Evolutionary conservation across 2,797 vertebrate species (phyloP), one percentile per base, ranked within the genome.

Genomic region (Tauraco hartlaubi): DNA sequence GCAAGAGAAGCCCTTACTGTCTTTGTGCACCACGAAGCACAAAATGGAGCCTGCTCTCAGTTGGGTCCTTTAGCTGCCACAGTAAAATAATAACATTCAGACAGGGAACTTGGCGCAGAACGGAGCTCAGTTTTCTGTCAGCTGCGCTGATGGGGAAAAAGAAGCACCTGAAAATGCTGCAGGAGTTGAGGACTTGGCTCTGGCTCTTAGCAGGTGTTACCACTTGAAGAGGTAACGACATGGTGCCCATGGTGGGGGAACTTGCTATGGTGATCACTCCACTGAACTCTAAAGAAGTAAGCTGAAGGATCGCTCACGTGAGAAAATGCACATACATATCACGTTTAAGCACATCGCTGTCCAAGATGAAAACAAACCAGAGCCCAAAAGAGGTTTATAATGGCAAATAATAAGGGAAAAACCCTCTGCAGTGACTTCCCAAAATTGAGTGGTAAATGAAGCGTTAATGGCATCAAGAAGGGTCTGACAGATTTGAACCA

Each of bases 401-500:
- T 1, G 5, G 21, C 21, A 66, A 67, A 74, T 25, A 73, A 51
- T 11, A 1, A 2, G 2, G 5, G 56, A 11, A 46, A 72, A 78
- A 62, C 2, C 28, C 56, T 33, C 68, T 15, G 26, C 23, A 31
- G 41, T 16, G 56, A 75, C 31, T 37, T 46, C 23, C 35, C 29
- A 71, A 92, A 85, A 59, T 48, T 3, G 29, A 44, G 43, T 9
- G 9, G 12, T 26, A 68, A 79, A 71, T 11, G 25, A 72, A 75
- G 15, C 0, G 0, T 19, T 68, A n/a, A 35, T 2, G 4, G 39
- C 43, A 35, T 2, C 21, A 79, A 28, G 31, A 44, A 39, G 5
- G 3, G 21, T 28, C 41, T 77, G 33, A 29, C 5, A 55, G 54
- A 43, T 6, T 11, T 2, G 2, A 69, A 15, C 2, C 5, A 11